Conservation (phyloP, 2,113 vertebrate species). For the Pseudorhombus dupliciocellatus region DNA sequence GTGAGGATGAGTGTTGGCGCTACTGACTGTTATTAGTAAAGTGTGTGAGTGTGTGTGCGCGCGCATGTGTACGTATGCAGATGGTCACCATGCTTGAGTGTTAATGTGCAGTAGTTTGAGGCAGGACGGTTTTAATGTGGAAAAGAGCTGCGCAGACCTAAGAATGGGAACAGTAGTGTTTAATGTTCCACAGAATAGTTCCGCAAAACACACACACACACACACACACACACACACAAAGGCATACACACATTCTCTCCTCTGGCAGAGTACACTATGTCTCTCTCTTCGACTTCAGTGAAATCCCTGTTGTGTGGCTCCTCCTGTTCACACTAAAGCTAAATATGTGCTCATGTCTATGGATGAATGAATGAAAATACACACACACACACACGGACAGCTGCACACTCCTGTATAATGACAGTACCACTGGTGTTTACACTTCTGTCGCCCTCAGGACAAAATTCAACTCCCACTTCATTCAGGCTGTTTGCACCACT, state of each 20-base stretch:
- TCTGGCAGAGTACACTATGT: constrained; percentile 37
- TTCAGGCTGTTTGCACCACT: constrained; percentile 26
- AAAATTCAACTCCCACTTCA: constrained; percentile 59
- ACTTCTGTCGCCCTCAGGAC: constrained; percentile 60
- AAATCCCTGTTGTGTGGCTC: constrained; percentile 39
- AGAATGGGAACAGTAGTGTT: constrained; percentile 60
- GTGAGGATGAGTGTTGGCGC: constrained; percentile 27
- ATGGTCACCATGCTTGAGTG: constrained; percentile 21
- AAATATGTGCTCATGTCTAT: constrained; percentile 29
- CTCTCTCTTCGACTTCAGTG: constrained; percentile 36
- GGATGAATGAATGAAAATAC: constrained; percentile 55
- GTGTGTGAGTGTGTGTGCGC: constrained; percentile 1
- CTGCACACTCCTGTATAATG: constrained; percentile 40
- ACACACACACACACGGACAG: constrained; percentile 18
- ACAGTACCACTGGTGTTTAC: constrained; percentile 63
- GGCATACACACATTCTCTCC: constrained; percentile 40
- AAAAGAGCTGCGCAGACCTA: constrained; percentile 67
- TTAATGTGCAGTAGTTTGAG: constrained; percentile 55
- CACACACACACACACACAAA: not conserved
- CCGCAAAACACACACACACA: constrained; percentile 31
- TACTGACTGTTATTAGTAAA: constrained; percentile 23
- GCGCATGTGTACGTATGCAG: constrained; percentile 37
- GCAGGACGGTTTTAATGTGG: constrained; percentile 64
- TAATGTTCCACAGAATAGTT: constrained; percentile 63
- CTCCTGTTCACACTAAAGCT: constrained; percentile 35